Evolutionary conservation across 2,888 invertebrate species (phyloP).

Genomic region (Cosmia trapezina): DNA sequence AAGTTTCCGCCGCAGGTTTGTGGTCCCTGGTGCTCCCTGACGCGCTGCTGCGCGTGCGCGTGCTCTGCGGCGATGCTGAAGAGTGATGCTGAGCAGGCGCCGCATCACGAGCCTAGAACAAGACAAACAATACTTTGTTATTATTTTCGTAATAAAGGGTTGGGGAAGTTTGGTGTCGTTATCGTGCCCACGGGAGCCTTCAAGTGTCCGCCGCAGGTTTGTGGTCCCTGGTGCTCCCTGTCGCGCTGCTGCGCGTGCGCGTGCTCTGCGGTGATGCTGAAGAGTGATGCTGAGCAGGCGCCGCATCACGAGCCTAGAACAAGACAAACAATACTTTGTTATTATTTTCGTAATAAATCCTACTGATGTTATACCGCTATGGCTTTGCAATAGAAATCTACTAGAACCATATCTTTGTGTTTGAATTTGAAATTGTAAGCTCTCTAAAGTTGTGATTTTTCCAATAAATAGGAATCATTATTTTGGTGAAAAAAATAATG

Average conservation of each 20-base stretch:
- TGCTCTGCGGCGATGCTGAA: slow-evolving; percentile 75
- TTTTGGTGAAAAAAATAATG: slow-evolving; percentile 23
- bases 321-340: neutral
- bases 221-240: slow-evolving; percentile 83
- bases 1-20: slow-evolving; percentile 92
- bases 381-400: slow-evolving; percentile 29
- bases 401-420: too few relatives aligned
- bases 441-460: neutral
- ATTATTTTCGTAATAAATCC: too few relatives aligned
- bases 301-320: slow-evolving; percentile 7
- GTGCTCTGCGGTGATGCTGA: slow-evolving; percentile 75
- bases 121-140: neutral
- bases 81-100: slow-evolving; percentile 38
- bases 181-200: slow-evolving; percentile 93
- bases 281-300: slow-evolving; percentile 45
- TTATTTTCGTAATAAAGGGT: too few relatives aligned
- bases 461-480: slow-evolving; percentile 2
- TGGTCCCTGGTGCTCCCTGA: slow-evolving; percentile 82
- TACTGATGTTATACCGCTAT: neutral
- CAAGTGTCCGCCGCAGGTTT: slow-evolving; percentile 92
- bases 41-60: slow-evolving; percentile 75
- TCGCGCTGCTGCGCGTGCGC: slow-evolving; percentile 75
- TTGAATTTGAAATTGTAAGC: neutral
- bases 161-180: slow-evolving; percentile 95
- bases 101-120: slow-evolving; percentile 11